Conservation (phyloP, 2,113 vertebrate species). For the Haemorhous mexicanus region DNA sequence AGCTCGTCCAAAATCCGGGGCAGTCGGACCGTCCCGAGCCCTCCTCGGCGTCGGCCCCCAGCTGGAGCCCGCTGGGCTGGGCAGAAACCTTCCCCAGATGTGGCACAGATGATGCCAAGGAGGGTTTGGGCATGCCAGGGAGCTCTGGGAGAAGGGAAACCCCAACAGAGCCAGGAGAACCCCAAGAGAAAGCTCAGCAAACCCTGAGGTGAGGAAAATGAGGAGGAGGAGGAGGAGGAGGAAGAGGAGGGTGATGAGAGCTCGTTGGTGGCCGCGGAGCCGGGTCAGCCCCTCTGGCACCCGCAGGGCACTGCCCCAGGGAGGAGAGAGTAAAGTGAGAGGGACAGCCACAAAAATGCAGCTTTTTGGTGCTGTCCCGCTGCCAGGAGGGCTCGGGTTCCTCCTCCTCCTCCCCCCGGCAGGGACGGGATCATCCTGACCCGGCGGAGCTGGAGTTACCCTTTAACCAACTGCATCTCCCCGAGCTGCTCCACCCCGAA, state of each 20-base stretch:
- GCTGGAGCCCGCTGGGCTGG: background rate
- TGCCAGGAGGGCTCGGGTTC: background rate
- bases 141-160: background rate
- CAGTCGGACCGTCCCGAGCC: background rate
- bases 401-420: background rate
- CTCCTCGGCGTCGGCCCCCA: background rate
- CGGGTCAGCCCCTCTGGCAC: background rate
- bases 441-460: background rate
- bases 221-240: background rate
- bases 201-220: background rate
- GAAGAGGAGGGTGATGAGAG: background rate
- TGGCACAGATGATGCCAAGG: rapidly evolving
- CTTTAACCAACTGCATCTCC: slow-evolving; percentile 44
- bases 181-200: background rate
- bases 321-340: rapidly evolving
- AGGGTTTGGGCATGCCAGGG: background rate
- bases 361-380: background rate
- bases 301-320: rapidly evolving
- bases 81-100: background rate
- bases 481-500: slow-evolving; percentile 40
- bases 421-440: background rate
- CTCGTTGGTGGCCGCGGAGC: rapidly evolving
- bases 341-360: background rate
- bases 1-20: background rate
- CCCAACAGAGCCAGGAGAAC: background rate